Base-by-base conservation (phyloP, 1,140 invertebrate species). In the Plodia interpunctella region DNA sequence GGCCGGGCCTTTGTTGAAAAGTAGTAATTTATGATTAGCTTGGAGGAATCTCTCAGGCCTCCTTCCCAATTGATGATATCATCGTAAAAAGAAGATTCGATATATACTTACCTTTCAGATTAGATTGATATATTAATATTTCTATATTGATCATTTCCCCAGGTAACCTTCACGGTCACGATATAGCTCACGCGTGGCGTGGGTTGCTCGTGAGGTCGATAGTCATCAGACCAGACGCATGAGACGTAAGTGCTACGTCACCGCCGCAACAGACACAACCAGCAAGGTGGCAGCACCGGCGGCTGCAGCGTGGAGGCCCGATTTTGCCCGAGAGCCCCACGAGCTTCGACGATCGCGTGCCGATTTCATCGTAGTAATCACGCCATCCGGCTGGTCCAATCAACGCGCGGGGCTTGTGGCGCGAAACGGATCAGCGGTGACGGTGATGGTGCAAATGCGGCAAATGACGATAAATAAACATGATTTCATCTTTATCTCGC, bases 351-450 rank as follows among this genome's bases (percentile, higher is more conserved):
- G 58, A 49, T 57, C 60, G 53, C 54, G 57, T 44, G 6, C 60
- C 66, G n/a, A 44, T 15, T 44, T 44, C 38, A 44, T 44, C 38
- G 38, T 44, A 44, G 5, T 15, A 44, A 80, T 79, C 76, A 79
- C 78, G 78, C 80, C 78, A 83, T 67, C n/a, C 53, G 25, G 19
- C 19, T 49, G 53, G 52, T 68, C 80, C 80, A 83, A 83, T 83
- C 72, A 66, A 61, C 30, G 55, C 13, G 49, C 11, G n/a, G 35
- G 35, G 35, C 30, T 62, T 51, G 65, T 65, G 60, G 66, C 72
- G 63, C 68, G 63, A 73, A 72, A 65, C 62, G 38, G 55, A 63
- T 52, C 59, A 63, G 51, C 60, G 50, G 63, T 73, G 63, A 67
- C 65, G 67, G 18, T 51, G 20, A 51, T 13, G 20, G 20, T 20